phyloP scores from a whole-genome alignment of 1,140 invertebrate genomes.

The Bilobella aurantiaca region DNA sequence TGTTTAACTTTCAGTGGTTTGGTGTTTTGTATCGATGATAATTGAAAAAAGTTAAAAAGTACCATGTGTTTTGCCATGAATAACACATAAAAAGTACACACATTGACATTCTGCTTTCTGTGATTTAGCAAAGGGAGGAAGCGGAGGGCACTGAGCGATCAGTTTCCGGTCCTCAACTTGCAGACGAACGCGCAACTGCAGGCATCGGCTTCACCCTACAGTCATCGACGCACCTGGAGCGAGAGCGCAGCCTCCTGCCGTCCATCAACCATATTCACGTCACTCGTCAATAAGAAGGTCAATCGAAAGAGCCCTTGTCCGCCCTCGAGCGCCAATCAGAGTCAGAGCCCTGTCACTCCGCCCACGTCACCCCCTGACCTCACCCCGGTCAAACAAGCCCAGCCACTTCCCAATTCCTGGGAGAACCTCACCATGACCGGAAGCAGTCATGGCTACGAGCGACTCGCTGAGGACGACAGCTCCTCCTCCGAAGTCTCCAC shows the following conservation, averaged over 20 bases:
- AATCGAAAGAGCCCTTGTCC: not conserved
- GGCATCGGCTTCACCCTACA: not conserved
- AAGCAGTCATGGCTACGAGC: not conserved
- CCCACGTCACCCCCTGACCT: not conserved
- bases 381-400: not conserved
- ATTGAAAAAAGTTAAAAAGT: too few species aligned
- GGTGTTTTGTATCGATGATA: too few species aligned
- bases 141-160: slow-evolving; percentile 18
- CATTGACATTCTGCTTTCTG: too few species aligned
- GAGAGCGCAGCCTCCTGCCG: slow-evolving; percentile 15
- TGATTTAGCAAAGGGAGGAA: too few species aligned
- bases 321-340: not conserved
- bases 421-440: not conserved
- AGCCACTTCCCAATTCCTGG: not conserved
- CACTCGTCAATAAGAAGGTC: slow-evolving; percentile 9
- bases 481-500: slow-evolving; percentile 18
- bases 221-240: slow-evolving; percentile 14
- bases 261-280: slow-evolving; percentile 10
- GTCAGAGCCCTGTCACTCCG: not conserved
- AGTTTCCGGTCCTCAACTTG: not conserved
- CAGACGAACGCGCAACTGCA: not conserved
- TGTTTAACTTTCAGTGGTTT: too few species aligned
- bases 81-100: too few species aligned
- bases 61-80: too few species aligned
- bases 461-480: slow-evolving; percentile 18